Evolutionary conservation across 2,888 invertebrate species (phyloP).

Genomic region (Anoncus sp.): DNA sequence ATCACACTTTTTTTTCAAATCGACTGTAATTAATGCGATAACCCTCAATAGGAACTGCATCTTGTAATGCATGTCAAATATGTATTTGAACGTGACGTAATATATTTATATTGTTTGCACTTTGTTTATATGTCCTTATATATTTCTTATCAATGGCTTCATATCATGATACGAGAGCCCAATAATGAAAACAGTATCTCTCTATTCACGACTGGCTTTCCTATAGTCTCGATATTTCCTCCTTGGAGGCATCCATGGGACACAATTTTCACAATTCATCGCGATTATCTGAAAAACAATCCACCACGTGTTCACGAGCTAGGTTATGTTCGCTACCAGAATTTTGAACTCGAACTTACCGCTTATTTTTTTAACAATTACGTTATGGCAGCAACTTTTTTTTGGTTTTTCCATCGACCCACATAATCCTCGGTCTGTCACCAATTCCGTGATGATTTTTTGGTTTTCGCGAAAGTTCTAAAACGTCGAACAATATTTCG

Average conservation of each 20-base stretch:
- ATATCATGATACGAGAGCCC: no score
- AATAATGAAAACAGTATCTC: no score
- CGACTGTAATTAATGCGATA: no score
- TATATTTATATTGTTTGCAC: no score
- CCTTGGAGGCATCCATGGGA: constrained; percentile 3
- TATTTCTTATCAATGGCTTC: no score
- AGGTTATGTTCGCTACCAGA: constrained; percentile 17
- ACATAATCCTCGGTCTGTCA: constrained; percentile 6
- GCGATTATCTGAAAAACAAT: constrained; percentile 31
- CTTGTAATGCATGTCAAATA: no score
- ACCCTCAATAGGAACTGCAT: no score
- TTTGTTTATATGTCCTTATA: no score
- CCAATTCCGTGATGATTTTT: constrained; percentile 27
- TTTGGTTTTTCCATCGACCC: constrained; percentile 10
- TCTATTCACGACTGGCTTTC: no score
- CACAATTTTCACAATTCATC: constrained; percentile 24
- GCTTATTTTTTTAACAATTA: constrained; percentile 16
- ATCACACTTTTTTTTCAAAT: no score
- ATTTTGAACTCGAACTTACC: constrained; percentile 13
- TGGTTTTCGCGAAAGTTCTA: constrained; percentile 17
- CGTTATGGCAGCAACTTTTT: constrained; percentile 24
- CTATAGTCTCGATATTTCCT: neutral
- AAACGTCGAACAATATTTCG: constrained; percentile 18
- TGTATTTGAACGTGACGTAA: no score
- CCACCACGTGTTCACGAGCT: neutral